Conservation (phyloP, 1,140 invertebrate species). For the Plutomurus gul region DNA sequence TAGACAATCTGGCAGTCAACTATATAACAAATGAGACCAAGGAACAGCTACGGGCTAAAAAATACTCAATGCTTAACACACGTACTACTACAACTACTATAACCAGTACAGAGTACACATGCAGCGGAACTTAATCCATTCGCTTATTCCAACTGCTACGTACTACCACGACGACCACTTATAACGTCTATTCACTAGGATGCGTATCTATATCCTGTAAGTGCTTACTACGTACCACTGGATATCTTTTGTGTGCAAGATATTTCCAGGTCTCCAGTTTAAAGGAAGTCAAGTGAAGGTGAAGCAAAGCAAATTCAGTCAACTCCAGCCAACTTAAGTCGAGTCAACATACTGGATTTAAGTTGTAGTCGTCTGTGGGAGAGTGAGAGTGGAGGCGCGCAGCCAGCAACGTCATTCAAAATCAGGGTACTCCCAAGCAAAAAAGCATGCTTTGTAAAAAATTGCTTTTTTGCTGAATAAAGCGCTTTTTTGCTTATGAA, state of each 20-base stretch:
- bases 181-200: neutral
- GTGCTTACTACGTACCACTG: neutral
- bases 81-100: too few species aligned
- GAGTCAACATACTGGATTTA: conserved; percentile 1
- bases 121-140: neutral
- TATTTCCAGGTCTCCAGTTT: neutral
- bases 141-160: neutral
- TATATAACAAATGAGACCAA: too few species aligned
- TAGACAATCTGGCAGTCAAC: too few species aligned
- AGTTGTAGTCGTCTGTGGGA: neutral
- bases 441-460: too few species aligned
- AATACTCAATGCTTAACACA: too few species aligned
- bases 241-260: neutral
- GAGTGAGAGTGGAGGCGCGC: too few species aligned
- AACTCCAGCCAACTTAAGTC: neutral
- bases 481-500: too few species aligned
- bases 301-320: neutral
- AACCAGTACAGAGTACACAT: neutral
- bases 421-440: too few species aligned
- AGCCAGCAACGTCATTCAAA: too few species aligned
- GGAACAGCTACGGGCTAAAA: too few species aligned
- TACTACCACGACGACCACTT: neutral
- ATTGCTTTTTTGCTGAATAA: too few species aligned
- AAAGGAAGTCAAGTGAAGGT: neutral
- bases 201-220: neutral